Conservation (phyloP, 2,888 invertebrate species). For the Drosophila putrida region DNA sequence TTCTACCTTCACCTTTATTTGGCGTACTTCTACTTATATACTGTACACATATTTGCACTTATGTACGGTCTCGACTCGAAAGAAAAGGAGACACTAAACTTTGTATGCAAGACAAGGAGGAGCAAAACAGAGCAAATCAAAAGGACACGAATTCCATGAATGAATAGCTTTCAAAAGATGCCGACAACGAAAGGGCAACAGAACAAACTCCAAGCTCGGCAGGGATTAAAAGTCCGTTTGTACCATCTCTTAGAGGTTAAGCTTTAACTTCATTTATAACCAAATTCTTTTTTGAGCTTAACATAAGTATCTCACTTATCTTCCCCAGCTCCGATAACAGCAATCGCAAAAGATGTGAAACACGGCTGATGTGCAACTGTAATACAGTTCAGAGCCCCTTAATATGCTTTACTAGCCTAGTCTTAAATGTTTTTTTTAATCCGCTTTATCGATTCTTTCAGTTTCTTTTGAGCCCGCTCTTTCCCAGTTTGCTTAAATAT, state of each 20-base stretch:
- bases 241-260: constrained; percentile 28
- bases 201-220: neutral
- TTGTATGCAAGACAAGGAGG: constrained; percentile 60
- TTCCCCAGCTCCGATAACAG: constrained; percentile 54
- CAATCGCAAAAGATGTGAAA: constrained; percentile 34
- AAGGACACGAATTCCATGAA: constrained; percentile 59
- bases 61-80: constrained; percentile 15
- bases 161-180: constrained; percentile 52
- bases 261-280: too few species aligned
- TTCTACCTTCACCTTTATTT: constrained; percentile 50
- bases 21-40: constrained; percentile 14
- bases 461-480: constrained; percentile 52
- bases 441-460: constrained; percentile 39
- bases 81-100: constrained; percentile 57
- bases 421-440: constrained; percentile 24
- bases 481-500: constrained; percentile 75
- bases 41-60: constrained; percentile 16
- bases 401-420: constrained; percentile 11
- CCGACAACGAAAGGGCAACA: constrained; percentile 21
- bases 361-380: constrained; percentile 53
- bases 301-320: constrained; percentile 66
- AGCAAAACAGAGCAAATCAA: constrained; percentile 44
- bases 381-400: constrained; percentile 26
- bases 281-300: constrained; percentile 55
- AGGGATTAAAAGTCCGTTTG: constrained; percentile 12